Evolutionary conservation across 2,113 vertebrate genomes (phyloP).

Genomic region (Forbesichthys agassizii): DNA sequence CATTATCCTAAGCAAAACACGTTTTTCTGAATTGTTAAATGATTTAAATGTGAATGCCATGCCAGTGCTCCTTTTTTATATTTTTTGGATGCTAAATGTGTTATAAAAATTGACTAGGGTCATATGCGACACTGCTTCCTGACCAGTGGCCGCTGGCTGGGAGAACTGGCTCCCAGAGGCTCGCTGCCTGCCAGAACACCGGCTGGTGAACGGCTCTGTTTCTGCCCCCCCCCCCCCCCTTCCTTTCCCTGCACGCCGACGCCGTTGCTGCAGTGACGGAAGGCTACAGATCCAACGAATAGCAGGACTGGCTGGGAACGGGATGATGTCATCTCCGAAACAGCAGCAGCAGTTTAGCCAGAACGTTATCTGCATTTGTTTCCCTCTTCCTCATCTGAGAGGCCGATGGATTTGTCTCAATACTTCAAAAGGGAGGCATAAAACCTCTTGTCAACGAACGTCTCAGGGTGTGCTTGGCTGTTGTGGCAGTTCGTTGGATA

Average conservation of each 20-base stretch:
- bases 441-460: slow-evolving; percentile 58
- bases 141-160: slow-evolving; percentile 7
- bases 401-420: slow-evolving; percentile 21
- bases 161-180: slow-evolving; percentile 25
- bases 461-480: slow-evolving; percentile 47
- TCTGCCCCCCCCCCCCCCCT: slow-evolving; percentile 21
- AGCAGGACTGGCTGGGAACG: slow-evolving; percentile 30
- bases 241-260: slow-evolving; percentile 14
- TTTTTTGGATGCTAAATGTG: neutral
- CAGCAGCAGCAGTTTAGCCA: slow-evolving; percentile 14
- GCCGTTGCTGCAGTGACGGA: slow-evolving; percentile 35
- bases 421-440: slow-evolving; percentile 55
- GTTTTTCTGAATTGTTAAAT: too few species aligned
- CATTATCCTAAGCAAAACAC: too few species aligned
- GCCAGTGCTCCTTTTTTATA: too few species aligned
- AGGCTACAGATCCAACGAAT: slow-evolving; percentile 41
- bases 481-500: slow-evolving; percentile 49
- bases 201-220: slow-evolving; percentile 25
- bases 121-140: slow-evolving; percentile 13
- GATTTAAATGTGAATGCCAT: too few species aligned
- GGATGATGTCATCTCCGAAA: slow-evolving; percentile 51
- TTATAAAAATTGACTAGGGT: slow-evolving; percentile 4
- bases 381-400: neutral
- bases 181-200: slow-evolving; percentile 14
- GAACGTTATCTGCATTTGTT: slow-evolving; percentile 17